Base-by-base conservation (phyloP, 1,140 invertebrate species). In the Cotesia vestalis region DNA sequence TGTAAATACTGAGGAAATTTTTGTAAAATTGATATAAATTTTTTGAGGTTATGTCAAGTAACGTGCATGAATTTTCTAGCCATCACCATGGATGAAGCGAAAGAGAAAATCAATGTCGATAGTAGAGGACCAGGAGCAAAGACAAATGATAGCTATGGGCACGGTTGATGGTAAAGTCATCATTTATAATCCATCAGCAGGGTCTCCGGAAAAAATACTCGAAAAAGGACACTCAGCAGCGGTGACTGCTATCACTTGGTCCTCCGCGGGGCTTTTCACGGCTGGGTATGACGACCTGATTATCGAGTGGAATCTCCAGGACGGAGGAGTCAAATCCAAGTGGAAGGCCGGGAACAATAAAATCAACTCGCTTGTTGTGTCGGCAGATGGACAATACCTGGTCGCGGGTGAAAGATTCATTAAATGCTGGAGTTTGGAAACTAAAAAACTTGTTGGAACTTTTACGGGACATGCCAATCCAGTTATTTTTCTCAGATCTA, bases 401-500 rank as follows among this genome's bases (percentile, higher is more conserved):
- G 79, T 93, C 4, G 89, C 91, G n/a, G 92, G 91, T 6, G 88
- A 90, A 27, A 89, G 89, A 73, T 85, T 86, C 68, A 89, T 94
- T 1, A 92, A 91, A 80, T 85, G 92, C 75, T 93, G 91, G 90
- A 87, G 92, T 80, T 77, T 91, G 6, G 76, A 86, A 11, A 90
- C 80, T 0, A 89, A 89, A 78, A 84, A 90, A 77, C 66, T 92
- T 17, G 76, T 93, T 52, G 88, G 86, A 70, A 90, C 88, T 34
- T 93, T 91, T 78, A 91, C 90, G 1, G 92, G 92, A 4, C 92
- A 93, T 82, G 88, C 89, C 20, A 89, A 89, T 72, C 89, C 91
- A 79, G 88, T 94, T 0, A 87, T 85, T 68, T 83, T 88, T 38
- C 83, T 94, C 64, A 77, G 83, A 60, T 83, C 86, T 57, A 77